A percentile compares a stretch with the other conserved stretches of the same genome.
Evolutionary conservation across 2,888 invertebrate genomes (phyloP).

Genomic region (Pollenia amentaria): DNA sequence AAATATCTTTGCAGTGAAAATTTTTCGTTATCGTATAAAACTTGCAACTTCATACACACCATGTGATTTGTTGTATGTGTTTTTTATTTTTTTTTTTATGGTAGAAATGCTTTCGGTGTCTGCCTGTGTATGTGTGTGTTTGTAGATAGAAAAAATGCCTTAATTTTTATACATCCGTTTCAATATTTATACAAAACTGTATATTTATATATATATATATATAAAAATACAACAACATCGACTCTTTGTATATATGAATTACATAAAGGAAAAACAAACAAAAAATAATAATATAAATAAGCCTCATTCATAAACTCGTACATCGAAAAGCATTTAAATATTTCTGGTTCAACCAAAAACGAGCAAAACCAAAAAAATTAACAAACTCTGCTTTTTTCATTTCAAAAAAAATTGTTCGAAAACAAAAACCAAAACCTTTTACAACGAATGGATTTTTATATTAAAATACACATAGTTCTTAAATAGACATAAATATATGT

Average conservation of each 20-base stretch:
- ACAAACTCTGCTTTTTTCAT: constrained; percentile 7
- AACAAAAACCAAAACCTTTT: not conserved
- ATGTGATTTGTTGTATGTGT: constrained; percentile 36
- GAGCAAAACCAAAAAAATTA: not conserved
- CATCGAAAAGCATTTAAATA: not conserved
- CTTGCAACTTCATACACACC: constrained; percentile 55
- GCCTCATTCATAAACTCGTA: not conserved
- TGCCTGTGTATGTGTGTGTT: constrained; percentile 49
- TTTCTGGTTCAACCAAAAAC: not conserved
- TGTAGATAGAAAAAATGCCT: constrained; percentile 48
- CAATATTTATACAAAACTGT: no score
- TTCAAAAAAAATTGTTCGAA: not conserved
- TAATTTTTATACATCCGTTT: constrained; percentile 16
- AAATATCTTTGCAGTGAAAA: constrained; percentile 33
- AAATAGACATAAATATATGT: not conserved
- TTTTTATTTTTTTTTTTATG: not conserved
- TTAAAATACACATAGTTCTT: not conserved
- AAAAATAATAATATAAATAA: constrained; percentile 5
- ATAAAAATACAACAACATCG: not conserved
- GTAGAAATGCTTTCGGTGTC: constrained; percentile 64
- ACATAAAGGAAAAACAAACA: not conserved
- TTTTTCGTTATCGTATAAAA: constrained; percentile 16
- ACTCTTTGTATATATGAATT: constrained; percentile 1
- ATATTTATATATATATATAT: no score
- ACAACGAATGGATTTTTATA: not conserved